Evolutionary conservation across 1,140 invertebrate species (phyloP).

Genomic region (Heliconius hermathena): DNA sequence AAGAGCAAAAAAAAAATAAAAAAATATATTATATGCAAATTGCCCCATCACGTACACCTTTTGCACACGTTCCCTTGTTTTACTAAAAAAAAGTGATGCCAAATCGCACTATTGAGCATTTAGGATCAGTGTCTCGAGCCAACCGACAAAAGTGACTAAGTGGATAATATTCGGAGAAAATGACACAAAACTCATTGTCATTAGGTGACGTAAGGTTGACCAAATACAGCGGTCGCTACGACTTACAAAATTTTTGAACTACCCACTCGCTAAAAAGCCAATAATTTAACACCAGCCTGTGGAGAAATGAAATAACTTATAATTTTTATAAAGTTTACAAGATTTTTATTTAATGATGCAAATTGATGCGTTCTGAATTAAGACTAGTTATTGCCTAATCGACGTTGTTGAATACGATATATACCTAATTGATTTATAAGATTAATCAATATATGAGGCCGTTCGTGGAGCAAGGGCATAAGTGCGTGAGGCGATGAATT

Average conservation of each 20-base stretch:
- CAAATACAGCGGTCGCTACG: constrained; percentile 26
- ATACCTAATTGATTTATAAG: no score
- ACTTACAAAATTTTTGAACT: neutral
- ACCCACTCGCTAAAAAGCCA: neutral
- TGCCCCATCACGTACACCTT: neutral
- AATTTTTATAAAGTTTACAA: neutral
- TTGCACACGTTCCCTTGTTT: neutral
- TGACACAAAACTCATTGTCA: constrained; percentile 37
- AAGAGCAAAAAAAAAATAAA: no score
- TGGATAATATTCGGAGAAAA: constrained; percentile 22
- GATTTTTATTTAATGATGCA: no score
- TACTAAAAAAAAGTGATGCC: neutral
- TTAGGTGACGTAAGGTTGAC: constrained; percentile 39
- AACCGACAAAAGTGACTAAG: neutral
- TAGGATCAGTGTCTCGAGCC: neutral
- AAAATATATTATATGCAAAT: no score
- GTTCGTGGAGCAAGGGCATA: no score
- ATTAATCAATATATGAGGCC: no score
- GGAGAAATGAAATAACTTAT: neutral
- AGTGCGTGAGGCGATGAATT: no score
- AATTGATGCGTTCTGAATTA: no score
- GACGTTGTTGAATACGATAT: no score
- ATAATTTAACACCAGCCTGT: neutral
- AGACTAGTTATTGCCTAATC: no score
- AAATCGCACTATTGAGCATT: neutral